Evolutionary conservation across 2,113 vertebrate genomes (phyloP).

Genomic region (Tonatia bakeri): DNA sequence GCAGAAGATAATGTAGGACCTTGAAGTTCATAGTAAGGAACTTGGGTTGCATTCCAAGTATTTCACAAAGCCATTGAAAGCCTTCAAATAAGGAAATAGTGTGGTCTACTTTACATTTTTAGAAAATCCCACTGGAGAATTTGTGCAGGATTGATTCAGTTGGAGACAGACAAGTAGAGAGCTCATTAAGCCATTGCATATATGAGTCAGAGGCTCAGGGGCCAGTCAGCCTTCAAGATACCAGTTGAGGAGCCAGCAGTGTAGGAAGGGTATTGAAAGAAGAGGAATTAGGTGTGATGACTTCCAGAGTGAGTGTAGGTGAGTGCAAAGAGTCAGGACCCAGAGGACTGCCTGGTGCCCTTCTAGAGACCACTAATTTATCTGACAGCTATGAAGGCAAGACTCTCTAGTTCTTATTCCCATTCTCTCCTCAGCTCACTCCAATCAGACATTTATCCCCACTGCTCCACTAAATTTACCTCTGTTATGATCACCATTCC

Average conservation of each 20-base stretch:
- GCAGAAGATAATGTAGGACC: background rate
- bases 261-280: background rate
- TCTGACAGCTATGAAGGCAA: background rate
- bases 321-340: background rate
- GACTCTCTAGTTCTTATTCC: background rate
- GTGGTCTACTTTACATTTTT: background rate
- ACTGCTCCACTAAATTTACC: background rate
- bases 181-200: background rate
- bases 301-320: background rate
- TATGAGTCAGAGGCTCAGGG: background rate
- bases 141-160: background rate
- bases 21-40: background rate
- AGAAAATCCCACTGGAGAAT: background rate
- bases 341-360: background rate
- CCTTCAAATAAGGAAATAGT: background rate
- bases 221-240: background rate
- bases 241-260: background rate
- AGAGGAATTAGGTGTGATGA: background rate
- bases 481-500: background rate
- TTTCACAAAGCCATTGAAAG: background rate
- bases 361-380: background rate
- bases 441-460: background rate
- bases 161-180: background rate
- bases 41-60: background rate
- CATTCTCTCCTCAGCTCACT: background rate